Conservation (phyloP, 2,797 vertebrate species). For the Setipinna tenuifilis region DNA sequence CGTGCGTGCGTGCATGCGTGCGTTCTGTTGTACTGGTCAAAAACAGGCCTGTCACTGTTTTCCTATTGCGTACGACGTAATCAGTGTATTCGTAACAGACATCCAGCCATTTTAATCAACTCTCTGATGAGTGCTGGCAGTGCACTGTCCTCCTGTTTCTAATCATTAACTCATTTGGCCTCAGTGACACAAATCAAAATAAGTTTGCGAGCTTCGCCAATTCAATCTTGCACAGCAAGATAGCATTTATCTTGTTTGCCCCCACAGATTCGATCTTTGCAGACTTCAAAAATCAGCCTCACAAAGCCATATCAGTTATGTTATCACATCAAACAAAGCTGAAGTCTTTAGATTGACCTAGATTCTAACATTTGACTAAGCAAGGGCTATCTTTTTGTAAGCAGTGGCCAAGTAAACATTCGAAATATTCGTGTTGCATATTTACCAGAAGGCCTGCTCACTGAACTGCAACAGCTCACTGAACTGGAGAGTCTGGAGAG, state of each 20-base stretch:
- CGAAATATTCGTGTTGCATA: not conserved
- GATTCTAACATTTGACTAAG: not conserved
- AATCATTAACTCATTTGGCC: conserved; percentile 22
- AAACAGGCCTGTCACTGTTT: not conserved
- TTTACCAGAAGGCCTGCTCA: not conserved
- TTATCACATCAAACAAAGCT: conserved; percentile 1
- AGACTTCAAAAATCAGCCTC: not conserved
- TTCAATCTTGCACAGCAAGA: not conserved
- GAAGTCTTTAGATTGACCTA: not conserved
- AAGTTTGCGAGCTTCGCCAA: not conserved
- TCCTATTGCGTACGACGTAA: not conserved
- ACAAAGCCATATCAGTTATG: not conserved
- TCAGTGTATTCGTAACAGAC: not conserved
- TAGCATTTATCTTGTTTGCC: conserved; percentile 13
- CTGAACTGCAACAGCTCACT: not conserved
- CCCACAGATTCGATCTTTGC: not conserved
- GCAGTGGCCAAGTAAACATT: not conserved
- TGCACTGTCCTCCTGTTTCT: not conserved
- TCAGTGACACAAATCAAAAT: not conserved
- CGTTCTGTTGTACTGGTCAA: not conserved
- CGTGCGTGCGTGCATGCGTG: too few species aligned
- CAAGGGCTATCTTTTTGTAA: not conserved
- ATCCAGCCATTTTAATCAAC: not conserved
- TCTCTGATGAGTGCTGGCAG: not conserved
- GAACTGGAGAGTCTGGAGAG: not conserved